Evolutionary conservation across 2,888 invertebrate species (phyloP), one percentile per base, ranked within the genome.

Genomic region (Xestia sexstrigata): DNA sequence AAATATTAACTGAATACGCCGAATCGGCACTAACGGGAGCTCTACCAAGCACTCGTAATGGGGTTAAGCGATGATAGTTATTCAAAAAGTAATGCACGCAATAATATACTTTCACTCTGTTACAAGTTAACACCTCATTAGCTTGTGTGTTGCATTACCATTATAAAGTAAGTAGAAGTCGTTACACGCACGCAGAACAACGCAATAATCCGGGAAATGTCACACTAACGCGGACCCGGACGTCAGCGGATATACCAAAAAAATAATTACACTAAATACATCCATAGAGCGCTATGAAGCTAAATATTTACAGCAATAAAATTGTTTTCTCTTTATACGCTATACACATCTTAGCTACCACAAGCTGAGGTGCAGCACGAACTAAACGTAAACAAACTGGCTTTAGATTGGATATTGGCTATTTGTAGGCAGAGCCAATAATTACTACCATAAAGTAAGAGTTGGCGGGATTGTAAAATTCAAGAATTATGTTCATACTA

Each of bases 41-140:
- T 68, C 26, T 68, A 69, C 23, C 35, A 76, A 70, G 39, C 26
- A 17, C 30, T 39, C 35, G 35, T 47, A 84, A 69, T 74, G 74
- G 45, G 66, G 68, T 69, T 74, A 74, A 70, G 52, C 30, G 49
- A 49, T 13, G 67, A 65, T 70, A 76, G 65, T 66, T 70, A 77
- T 81, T 84, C 65, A 81, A 78, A 79, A 86, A 79, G 63, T 76
- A 82, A 85, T 80, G 81, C 77, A 75, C 72, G 55, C 73, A 60
- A 79, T 70, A 73, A 78, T 76, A 70, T 81, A 82, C 88, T 88
- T 88, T 88, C 88, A 85, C 87, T 85, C 2, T 76, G 79, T 80
- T 83, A 82, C 81, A 89, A 89, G 89, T 90, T 86, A 90, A 88
- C 87, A 87, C 83, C 82, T 89, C 89, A 91, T 90, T 91, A 90